Base-by-base conservation (phyloP, 2,888 invertebrate species). In the Argyresthia goedartella region DNA sequence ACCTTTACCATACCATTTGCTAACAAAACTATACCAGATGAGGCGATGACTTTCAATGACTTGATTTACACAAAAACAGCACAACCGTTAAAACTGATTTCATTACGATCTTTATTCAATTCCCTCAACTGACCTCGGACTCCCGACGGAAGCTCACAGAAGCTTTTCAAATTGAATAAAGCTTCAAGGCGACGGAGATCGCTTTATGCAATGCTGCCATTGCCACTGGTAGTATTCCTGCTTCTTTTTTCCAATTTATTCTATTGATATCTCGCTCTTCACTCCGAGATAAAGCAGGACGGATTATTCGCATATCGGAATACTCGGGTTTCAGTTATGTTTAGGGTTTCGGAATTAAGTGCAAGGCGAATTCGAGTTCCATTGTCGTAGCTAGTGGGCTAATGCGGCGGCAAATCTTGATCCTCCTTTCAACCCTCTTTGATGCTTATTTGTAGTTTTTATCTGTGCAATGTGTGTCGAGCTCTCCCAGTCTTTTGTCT, bases 141-240 rank as follows among this genome's bases (percentile, higher is more conserved):
- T 11, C 25, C 6, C 25, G 25, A 2, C 25, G 25, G 25, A 25
- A 25, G 25, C 25, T 25, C 25, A 25, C 25, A 25, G 35, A 39
- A 9, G 41, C n/a, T 25, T 13, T 25, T 47, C 60, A 64, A 66
- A 71, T 69, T 71, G 67, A 69, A 71, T 69, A 68, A 65, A 62
- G 67, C 62, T 67, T 58, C 57, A 60, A 58, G 59, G 41, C 41
- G 13, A 11, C 11, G 34, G 11, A 34, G 25, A 15, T 14, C 35
- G 13, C 35, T 39, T 15, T 49, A 35, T 49, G 49, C 49, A 10
- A 39, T 25, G 25, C 25, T 25, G 25, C 25, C 25, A 25, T 2
- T 25, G 25, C 25, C 25, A 25, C 6, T 25, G 25, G 25, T 25
- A 25, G 25, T 25, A 25, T 25, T 25, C 25, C 25, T 25, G 25